phyloP scores from a whole-genome alignment of 2,888 invertebrate species.

The Euplexia lucipara region DNA sequence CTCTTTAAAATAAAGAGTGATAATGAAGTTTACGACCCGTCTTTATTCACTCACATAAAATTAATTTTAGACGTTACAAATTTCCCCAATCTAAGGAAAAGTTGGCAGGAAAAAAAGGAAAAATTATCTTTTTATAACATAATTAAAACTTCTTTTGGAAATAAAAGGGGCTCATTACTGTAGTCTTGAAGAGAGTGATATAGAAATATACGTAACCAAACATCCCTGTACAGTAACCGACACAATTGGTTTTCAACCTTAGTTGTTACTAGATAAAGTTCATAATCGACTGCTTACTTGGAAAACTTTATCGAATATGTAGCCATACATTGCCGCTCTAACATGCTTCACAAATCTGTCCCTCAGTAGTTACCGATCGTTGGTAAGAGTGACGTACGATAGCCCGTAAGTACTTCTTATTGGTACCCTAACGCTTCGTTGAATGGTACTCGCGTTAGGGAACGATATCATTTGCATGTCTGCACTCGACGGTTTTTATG shows the following conservation, averaged over 20 bases:
- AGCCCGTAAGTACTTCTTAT: constrained; percentile 21
- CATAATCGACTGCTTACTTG: constrained; percentile 5
- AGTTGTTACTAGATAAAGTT: not conserved
- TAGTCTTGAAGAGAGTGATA: constrained; percentile 43
- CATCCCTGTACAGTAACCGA: not conserved
- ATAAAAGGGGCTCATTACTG: constrained; percentile 65
- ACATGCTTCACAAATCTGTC: constrained; percentile 41
- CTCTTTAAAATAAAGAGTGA: constrained; percentile 46
- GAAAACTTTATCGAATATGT: constrained; percentile 19
- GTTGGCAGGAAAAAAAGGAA: constrained; percentile 39
- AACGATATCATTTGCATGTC: constrained; percentile 61
- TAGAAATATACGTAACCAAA: constrained; percentile 37
- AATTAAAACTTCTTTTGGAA: constrained; percentile 69
- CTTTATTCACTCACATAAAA: constrained; percentile 62
- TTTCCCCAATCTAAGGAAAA: constrained; percentile 60
- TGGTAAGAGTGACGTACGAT: constrained; percentile 30
- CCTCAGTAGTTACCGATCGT: constrained; percentile 50
- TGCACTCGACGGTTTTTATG: constrained; percentile 52
- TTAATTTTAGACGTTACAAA: constrained; percentile 61
- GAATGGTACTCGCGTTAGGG: constrained; percentile 49
- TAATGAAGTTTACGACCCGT: constrained; percentile 60
- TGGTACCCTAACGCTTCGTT: constrained; percentile 34
- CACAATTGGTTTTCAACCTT: constrained; percentile 21
- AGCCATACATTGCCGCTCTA: constrained; percentile 39
- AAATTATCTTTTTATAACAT: constrained; percentile 69